Conservation (phyloP, 2,113 vertebrate species). For the Silurus glanis region DNA sequence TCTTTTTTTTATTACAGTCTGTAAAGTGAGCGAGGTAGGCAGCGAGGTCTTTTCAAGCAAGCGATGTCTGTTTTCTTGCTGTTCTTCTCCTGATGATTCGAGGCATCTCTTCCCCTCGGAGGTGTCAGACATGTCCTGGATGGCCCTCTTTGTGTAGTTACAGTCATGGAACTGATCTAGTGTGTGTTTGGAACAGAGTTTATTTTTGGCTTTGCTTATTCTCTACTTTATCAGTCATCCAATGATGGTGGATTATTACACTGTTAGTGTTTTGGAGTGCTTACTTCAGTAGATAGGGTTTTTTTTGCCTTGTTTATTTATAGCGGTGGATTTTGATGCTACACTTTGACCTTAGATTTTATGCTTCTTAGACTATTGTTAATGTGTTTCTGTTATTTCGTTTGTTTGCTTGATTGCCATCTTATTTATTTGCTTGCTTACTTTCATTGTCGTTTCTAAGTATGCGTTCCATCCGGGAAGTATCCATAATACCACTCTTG, state of each 20-base stretch:
- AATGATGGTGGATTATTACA: background rate
- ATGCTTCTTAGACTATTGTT: background rate
- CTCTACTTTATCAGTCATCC: background rate
- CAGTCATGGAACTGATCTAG: slow-evolving; percentile 1
- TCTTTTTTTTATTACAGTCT: background rate
- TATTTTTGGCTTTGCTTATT: background rate
- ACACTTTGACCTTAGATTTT: background rate
- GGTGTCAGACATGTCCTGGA: slow-evolving; percentile 11
- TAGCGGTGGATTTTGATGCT: background rate
- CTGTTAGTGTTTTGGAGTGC: background rate
- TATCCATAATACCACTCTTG: too few relatives aligned
- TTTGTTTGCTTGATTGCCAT: background rate
- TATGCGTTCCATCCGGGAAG: too few relatives aligned
- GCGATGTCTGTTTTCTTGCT: background rate
- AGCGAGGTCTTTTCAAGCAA: background rate
- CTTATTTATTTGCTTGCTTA: background rate
- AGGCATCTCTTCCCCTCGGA: background rate
- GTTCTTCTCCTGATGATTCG: background rate
- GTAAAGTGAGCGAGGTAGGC: background rate
- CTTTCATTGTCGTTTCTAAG: background rate
- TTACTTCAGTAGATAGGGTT: background rate
- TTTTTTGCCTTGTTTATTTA: background rate
- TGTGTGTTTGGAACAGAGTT: background rate
- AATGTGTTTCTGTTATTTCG: background rate
- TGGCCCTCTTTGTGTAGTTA: slow-evolving; percentile 1